Evolutionary conservation across 2,113 vertebrate genomes (phyloP), one percentile per base, ranked within the genome.

Genomic region (Andinoacara biseriatus): DNA sequence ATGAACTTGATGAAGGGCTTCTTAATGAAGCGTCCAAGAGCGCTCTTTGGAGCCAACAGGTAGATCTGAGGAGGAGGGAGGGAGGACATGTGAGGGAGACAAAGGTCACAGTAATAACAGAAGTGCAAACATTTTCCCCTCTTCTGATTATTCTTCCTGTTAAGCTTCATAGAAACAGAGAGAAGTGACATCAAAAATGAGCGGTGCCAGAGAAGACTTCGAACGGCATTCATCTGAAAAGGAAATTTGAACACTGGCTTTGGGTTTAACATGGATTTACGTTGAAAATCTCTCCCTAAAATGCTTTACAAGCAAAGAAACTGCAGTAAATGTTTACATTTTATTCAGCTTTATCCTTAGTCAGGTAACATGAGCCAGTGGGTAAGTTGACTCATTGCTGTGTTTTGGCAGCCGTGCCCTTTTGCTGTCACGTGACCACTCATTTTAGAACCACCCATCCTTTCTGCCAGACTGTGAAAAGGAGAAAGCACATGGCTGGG

Each of bases 1-100:
- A 99, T 99, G 94, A 99, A 99, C 95, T 99, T 99, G 94, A 99
- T 99, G 95, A 99, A 99, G 88, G 98, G 98, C 92, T 99, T 99
- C 96, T 98, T 98, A 91, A 99, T 97, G 96, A 99, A 99, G 78
- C 96, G 94, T 74, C 97, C 97, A 93, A 99, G 95, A 78, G 97
- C 96, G 92, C 97, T 98, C 92, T 97, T 98, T 15, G 98, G 97
- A 78, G 97, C 98, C 81, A 98, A 93, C 92, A 99, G 93, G 92
- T 99, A 99, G 5, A 97, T 90, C 94, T 95, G 85, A 31, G 5
- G 58, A 31, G 10, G 3, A 33, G 9, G 5, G 5, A n/a, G 9
- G 14, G 5, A 17, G 38, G 38, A 6, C 3, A 72, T 72, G 52
- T 31, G 65, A 52, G 1, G 24, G 43, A 31, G 24, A 6, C 31